phyloP scores from a whole-genome alignment of 2,888 invertebrate species.

The Hirtodrosophila alboralis region DNA sequence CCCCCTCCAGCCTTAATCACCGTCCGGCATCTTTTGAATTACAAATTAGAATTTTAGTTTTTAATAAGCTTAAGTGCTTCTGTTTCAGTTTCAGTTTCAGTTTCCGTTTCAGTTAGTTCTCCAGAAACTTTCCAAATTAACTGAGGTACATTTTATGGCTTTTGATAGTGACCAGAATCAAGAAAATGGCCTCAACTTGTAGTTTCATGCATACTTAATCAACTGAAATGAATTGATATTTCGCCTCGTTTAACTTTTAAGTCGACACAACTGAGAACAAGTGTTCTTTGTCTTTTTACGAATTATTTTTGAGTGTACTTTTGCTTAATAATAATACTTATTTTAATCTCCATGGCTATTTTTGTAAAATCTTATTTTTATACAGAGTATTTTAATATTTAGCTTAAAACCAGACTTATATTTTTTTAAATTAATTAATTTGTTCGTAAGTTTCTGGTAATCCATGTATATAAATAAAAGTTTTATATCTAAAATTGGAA shows the following conservation, averaged over 20 bases:
- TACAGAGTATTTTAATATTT: too few relatives aligned
- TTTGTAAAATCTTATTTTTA: too few relatives aligned
- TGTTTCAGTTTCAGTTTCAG: conserved; percentile 20
- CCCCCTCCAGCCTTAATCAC: conserved; percentile 25
- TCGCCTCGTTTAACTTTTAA: conserved; percentile 14
- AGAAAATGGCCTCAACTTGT: not conserved
- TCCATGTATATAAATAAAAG: too few relatives aligned
- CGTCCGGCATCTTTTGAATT: conserved; percentile 31
- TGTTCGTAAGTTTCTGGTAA: too few relatives aligned
- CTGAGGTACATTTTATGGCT: conserved; percentile 18
- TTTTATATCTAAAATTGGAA: too few relatives aligned
- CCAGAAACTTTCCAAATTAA: conserved; percentile 45
- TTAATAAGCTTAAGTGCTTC: conserved; percentile 56
- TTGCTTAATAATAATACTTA: too few relatives aligned
- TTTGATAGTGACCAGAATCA: conserved; percentile 1
- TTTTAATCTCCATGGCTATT: too few relatives aligned
- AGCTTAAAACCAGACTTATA: too few relatives aligned
- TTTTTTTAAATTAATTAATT: too few relatives aligned
- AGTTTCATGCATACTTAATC: conserved; percentile 32
- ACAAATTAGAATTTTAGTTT: conserved; percentile 58
- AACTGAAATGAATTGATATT: conserved; percentile 25
- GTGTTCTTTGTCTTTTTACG: too few relatives aligned
- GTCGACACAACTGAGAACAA: too few relatives aligned
- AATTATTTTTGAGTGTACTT: too few relatives aligned
- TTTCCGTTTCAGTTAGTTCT: conserved; percentile 15